These are phyloP conservation scores for Pseudobourletiella spinata DNA, from an alignment of 1,140 invertebrate genomes.

Conservation along the genomic window DNA sequence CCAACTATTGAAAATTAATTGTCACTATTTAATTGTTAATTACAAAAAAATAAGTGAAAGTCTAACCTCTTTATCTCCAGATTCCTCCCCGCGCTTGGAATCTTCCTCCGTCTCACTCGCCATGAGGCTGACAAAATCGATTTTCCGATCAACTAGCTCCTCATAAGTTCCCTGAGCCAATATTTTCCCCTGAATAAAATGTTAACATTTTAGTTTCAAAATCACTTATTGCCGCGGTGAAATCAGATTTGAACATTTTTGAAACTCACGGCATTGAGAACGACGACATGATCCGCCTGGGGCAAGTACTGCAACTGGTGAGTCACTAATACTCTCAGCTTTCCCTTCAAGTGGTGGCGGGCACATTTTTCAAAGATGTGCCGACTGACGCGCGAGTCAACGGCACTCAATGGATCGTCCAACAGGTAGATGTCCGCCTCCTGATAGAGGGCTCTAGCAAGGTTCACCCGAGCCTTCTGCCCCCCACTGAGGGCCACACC, in stretches of 20 bases:
- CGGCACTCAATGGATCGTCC: conserved; percentile 49
- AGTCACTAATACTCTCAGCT: conserved; percentile 42
- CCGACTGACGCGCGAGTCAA: conserved; percentile 46
- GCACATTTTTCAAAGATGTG: conserved; percentile 46
- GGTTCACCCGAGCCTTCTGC: conserved; percentile 45
- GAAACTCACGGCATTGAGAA: conserved; percentile 29
- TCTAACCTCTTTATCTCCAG: background rate
- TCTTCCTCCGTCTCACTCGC: conserved; percentile 15
- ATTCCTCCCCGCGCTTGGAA: background rate
- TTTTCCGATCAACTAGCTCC: conserved; percentile 14
- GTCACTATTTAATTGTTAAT: no score
- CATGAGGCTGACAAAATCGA: conserved; percentile 31
- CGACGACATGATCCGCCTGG: conserved; percentile 35
- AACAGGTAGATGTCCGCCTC: conserved; percentile 46
- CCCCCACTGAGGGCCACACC: conserved; percentile 48
- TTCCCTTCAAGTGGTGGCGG: conserved; percentile 38
- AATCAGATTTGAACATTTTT: background rate
- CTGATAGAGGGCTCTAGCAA: conserved; percentile 52
- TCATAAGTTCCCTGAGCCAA: conserved; percentile 24
- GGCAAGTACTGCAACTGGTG: conserved; percentile 43
- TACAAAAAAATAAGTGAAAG: background rate
- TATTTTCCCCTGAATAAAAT: conserved; percentile 13
- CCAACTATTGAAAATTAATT: no score
- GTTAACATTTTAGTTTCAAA: background rate
- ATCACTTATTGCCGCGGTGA: conserved; percentile 46